Evolutionary conservation across 2,888 invertebrate species (phyloP).

Genomic region (Chrysina gloriosa): DNA sequence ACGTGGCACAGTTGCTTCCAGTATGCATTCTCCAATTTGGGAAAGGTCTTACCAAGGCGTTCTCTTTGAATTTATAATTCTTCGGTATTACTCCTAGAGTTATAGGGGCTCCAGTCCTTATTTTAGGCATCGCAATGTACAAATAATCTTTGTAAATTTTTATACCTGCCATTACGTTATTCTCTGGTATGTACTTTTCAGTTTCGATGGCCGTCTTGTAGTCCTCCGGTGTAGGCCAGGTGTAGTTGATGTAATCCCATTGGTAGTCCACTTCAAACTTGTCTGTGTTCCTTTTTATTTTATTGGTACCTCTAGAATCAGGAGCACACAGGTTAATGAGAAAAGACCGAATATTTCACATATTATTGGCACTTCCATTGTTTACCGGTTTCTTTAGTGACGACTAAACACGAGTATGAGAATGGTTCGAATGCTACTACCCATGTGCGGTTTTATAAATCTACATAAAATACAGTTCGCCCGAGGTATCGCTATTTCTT

Average conservation of each 20-base stretch:
- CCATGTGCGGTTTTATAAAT: slow-evolving; percentile 15
- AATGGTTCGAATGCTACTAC: slow-evolving; percentile 24
- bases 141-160: slow-evolving; percentile 75
- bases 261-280: slow-evolving; percentile 75
- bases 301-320: slow-evolving; percentile 36
- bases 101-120: slow-evolving; percentile 76
- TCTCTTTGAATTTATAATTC: slow-evolving; percentile 62
- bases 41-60: slow-evolving; percentile 72
- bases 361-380: slow-evolving; percentile 39
- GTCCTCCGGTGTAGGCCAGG: slow-evolving; percentile 72
- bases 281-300: slow-evolving; percentile 44
- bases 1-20: slow-evolving; percentile 69
- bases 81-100: slow-evolving; percentile 69
- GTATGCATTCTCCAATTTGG: slow-evolving; percentile 77
- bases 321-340: slow-evolving; percentile 51
- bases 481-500: slow-evolving; percentile 3
- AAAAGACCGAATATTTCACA: slow-evolving; percentile 54
- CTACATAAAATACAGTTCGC: slow-evolving; percentile 35
- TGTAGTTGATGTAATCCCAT: slow-evolving; percentile 77
- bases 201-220: slow-evolving; percentile 65
- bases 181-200: slow-evolving; percentile 65
- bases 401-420: slow-evolving; percentile 1
- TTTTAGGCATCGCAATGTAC: slow-evolving; percentile 76
- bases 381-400: slow-evolving; percentile 3
- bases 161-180: slow-evolving; percentile 76